phyloP scores from a whole-genome alignment of 1,140 invertebrate species.

The Cotesia typhae region DNA sequence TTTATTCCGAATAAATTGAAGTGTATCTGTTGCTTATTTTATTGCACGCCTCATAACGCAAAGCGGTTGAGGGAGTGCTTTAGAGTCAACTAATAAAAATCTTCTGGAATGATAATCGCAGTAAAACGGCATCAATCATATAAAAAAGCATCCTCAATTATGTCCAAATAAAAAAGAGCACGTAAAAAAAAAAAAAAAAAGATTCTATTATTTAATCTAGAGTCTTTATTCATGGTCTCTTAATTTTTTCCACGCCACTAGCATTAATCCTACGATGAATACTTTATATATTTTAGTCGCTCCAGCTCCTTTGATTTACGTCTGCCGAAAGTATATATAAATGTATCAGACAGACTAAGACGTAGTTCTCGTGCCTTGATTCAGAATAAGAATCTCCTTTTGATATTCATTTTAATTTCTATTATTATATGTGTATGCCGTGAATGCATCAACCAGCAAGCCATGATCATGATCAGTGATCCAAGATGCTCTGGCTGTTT shows the following conservation, averaged over 20 bases:
- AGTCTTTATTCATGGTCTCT: constrained; percentile 43
- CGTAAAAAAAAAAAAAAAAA: too few relatives aligned
- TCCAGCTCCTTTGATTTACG: neutral
- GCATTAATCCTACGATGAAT: constrained; percentile 42
- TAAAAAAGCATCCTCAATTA: too few relatives aligned
- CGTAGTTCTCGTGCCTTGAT: constrained; percentile 8
- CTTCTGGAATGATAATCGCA: constrained; percentile 16
- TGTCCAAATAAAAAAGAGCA: too few relatives aligned
- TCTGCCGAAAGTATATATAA: neutral
- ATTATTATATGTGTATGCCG: too few relatives aligned
- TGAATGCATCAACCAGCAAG: neutral
- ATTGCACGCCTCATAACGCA: too few relatives aligned
- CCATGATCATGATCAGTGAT: neutral
- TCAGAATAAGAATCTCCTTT: neutral
- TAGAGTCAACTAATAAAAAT: too few relatives aligned
- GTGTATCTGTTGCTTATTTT: too few relatives aligned
- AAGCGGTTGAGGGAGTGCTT: too few relatives aligned
- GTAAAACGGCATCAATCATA: constrained; percentile 13
- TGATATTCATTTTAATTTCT: neutral
- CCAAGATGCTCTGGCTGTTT: constrained; percentile 5
- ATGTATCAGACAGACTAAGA: neutral
- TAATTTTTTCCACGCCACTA: constrained; percentile 50
- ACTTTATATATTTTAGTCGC: constrained; percentile 28
- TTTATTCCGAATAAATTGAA: neutral
- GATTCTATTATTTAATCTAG: constrained; percentile 44